These are phyloP conservation scores for Euthynnus affinis DNA, from an alignment of 2,797 vertebrate species.

Conservation along the genomic window DNA sequence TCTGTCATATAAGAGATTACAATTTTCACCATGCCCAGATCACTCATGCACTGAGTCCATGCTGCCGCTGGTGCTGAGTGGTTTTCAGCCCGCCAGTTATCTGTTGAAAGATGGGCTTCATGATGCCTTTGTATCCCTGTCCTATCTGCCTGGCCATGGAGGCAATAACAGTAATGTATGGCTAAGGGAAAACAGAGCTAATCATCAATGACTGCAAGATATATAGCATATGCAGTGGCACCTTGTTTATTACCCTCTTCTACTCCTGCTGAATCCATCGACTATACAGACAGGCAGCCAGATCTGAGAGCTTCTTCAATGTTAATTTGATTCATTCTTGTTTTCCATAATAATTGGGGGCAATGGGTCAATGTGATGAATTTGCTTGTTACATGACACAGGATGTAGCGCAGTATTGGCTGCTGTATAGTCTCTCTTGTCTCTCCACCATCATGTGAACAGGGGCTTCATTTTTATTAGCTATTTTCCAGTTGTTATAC, in stretches of 20 bases:
- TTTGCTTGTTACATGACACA: conserved; percentile 81
- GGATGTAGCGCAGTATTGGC: conserved; percentile 66
- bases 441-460: conserved; percentile 50
- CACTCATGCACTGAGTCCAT: conserved; percentile 80
- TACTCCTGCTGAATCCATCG: conserved; percentile 69
- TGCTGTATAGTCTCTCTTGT: conserved; percentile 52
- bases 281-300: conserved; percentile 64
- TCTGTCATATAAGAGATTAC: conserved; percentile 78
- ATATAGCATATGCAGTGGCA: conserved; percentile 85
- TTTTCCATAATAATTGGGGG: conserved; percentile 87
- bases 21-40: conserved; percentile 76
- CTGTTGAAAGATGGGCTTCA: conserved; percentile 84
- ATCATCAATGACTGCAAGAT: conserved; percentile 90
- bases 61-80: conserved; percentile 76
- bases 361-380: conserved; percentile 80
- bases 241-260: conserved; percentile 85
- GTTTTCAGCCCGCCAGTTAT: conserved; percentile 85
- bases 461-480: conserved; percentile 44
- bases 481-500: conserved; percentile 18
- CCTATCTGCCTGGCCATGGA: conserved; percentile 83
- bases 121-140: conserved; percentile 84
- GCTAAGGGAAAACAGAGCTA: conserved; percentile 87
- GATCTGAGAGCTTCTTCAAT: conserved; percentile 79
- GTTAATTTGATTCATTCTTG: conserved; percentile 85
- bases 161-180: conserved; percentile 90